Conservation (phyloP, 2,113 vertebrate genomes). For the Malaclemys terrapin region DNA sequence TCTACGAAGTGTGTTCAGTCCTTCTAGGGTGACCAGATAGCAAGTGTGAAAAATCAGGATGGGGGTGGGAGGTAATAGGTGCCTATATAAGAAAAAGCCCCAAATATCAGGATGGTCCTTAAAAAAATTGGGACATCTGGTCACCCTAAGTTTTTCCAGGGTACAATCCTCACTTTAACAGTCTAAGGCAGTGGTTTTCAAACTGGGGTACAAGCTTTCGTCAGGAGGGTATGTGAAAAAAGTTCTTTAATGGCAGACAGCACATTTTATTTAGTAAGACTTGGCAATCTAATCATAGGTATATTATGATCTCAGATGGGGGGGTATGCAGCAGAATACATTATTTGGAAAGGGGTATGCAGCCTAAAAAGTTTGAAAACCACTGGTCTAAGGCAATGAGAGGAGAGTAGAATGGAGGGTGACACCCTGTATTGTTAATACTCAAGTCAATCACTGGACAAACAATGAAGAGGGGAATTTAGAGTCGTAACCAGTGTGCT, state of each 20-base stretch:
- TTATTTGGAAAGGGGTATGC: not conserved
- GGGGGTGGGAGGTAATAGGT: too few species aligned
- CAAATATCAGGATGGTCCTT: too few species aligned
- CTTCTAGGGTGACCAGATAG: not conserved
- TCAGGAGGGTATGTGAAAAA: not conserved
- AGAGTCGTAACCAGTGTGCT: not conserved
- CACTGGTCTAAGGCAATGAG: not conserved
- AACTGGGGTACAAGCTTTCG: not conserved
- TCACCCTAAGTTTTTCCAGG: not conserved
- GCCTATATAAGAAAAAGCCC: too few species aligned
- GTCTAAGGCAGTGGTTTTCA: not conserved
- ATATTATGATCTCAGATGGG: not conserved
- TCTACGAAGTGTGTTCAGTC: not conserved
- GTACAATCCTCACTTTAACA: fast-evolving
- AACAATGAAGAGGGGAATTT: fast-evolving
- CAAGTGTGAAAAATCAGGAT: too few species aligned
- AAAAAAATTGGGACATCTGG: too few species aligned
- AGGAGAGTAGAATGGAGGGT: not conserved
- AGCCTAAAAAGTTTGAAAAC: not conserved
- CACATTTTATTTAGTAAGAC: not conserved
- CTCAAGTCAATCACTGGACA: not conserved
- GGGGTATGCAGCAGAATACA: not conserved
- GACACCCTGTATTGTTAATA: not conserved
- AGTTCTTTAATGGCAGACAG: not conserved
- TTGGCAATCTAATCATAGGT: not conserved